These are phyloP conservation scores for Anguilla anguilla DNA, from an alignment of 2,797 vertebrate species.

Conservation along the genomic window DNA sequence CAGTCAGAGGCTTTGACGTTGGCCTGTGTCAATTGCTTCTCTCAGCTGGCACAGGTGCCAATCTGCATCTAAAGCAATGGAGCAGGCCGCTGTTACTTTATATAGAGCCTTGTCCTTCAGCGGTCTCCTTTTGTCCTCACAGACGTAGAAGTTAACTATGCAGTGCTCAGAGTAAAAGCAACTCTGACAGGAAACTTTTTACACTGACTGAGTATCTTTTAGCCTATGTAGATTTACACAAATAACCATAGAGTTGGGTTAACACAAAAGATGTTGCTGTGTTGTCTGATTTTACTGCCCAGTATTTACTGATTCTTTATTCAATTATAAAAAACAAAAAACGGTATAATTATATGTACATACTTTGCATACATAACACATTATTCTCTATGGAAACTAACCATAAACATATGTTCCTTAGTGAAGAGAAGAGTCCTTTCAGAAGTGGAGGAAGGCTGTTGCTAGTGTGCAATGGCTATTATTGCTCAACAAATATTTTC, in stretches of 20 bases:
- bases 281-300: neutral
- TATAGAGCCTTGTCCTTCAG: neutral
- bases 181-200: neutral
- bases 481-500: neutral
- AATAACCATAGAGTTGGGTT: neutral
- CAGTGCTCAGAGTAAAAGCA: neutral
- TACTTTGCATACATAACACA: constrained; percentile 22
- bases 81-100: neutral
- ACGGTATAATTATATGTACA: neutral
- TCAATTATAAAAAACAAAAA: neutral
- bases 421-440: constrained; percentile 23
- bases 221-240: neutral
- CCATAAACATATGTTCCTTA: neutral
- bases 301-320: neutral
- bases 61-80: constrained; percentile 46
- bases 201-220: neutral
- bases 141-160: constrained; percentile 1
- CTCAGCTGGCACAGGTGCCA: constrained; percentile 66
- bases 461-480: neutral
- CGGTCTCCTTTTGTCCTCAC: neutral
- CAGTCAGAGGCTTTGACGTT: constrained; percentile 74
- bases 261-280: neutral
- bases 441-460: constrained; percentile 36
- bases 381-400: constrained; percentile 5
- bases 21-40: constrained; percentile 68